phyloP scores from a whole-genome alignment of 2,113 vertebrate species.

The Callaeas wilsoni region DNA sequence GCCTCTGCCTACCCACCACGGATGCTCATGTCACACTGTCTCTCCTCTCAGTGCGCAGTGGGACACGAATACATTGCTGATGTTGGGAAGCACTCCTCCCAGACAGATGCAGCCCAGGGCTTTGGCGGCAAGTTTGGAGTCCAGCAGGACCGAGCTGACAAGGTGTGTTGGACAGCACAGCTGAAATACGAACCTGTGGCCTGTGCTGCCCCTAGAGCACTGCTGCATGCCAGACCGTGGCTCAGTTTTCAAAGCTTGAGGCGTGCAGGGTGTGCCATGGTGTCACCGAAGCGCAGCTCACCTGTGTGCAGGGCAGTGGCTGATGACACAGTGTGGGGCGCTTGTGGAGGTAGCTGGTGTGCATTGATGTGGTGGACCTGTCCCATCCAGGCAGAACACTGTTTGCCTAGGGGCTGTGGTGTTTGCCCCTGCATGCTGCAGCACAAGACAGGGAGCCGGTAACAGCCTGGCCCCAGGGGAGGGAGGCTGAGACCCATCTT shows the following conservation, averaged over 20 bases:
- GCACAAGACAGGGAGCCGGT: not conserved
- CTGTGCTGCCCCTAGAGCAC: not conserved
- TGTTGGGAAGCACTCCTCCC: slow-evolving; percentile 88
- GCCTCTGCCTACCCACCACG: not conserved
- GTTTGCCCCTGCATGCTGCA: not conserved
- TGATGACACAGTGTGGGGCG: not conserved
- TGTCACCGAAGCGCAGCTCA: not conserved
- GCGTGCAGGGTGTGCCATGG: not conserved
- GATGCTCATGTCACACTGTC: not conserved
- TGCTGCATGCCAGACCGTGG: not conserved
- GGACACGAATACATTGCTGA: slow-evolving; percentile 86
- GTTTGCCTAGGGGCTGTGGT: not conserved
- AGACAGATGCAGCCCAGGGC: slow-evolving; percentile 87
- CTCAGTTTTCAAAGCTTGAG: not conserved
- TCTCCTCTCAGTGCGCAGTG: slow-evolving; percentile 79
- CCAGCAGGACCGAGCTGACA: slow-evolving; percentile 87
- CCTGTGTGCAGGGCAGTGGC: not conserved
- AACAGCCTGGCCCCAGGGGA: not conserved
- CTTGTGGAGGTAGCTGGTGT: not conserved
- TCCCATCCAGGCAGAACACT: not conserved
- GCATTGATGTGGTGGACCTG: not conserved
- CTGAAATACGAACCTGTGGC: rapidly evolving
- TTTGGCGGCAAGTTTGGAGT: slow-evolving; percentile 94
- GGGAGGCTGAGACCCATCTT: not conserved
- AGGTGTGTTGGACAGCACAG: slow-evolving; percentile 69